Percentiles rank a stretch among this genome's conserved stretches.
These are phyloP conservation scores for Bolborhynchus lineola DNA, from an alignment of 2,113 vertebrate species.

Conservation along the genomic window DNA sequence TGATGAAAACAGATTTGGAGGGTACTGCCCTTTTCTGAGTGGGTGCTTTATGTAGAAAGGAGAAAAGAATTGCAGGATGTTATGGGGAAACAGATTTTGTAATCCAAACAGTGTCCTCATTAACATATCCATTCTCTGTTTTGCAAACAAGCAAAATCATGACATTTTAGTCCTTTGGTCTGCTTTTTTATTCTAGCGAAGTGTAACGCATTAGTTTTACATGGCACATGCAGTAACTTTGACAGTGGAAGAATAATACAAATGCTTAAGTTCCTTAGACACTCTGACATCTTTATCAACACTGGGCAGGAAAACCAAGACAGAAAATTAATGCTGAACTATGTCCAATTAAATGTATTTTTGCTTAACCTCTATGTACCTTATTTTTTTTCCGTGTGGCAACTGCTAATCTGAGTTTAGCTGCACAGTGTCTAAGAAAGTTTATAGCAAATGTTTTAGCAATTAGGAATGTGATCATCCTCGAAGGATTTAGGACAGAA, in stretches of 20 bases:
- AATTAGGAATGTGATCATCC: neutral
- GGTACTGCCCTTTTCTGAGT: neutral
- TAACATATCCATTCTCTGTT: neutral
- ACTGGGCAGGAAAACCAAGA: neutral
- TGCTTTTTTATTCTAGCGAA: neutral
- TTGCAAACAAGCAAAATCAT: neutral
- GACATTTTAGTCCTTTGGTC: neutral
- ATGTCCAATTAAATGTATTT: neutral
- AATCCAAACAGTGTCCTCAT: neutral
- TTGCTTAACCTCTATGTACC: neutral
- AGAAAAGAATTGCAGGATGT: neutral
- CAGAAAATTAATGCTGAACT: neutral
- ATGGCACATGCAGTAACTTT: neutral
- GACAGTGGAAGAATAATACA: neutral
- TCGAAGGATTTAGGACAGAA: neutral
- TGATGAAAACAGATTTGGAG: neutral
- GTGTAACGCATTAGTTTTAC: neutral
- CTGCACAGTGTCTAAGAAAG: neutral
- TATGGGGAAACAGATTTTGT: neutral
- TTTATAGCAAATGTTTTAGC: neutral
- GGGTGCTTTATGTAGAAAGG: neutral
- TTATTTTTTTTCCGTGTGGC: neutral
- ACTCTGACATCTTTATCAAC: neutral
- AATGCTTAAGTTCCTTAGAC: neutral
- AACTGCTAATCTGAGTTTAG: neutral